A percentile compares a stretch with the other conserved stretches of the same genome.
Evolutionary conservation across 2,797 vertebrate species (phyloP).

Genomic region (Otolemur crassicaudatus): DNA sequence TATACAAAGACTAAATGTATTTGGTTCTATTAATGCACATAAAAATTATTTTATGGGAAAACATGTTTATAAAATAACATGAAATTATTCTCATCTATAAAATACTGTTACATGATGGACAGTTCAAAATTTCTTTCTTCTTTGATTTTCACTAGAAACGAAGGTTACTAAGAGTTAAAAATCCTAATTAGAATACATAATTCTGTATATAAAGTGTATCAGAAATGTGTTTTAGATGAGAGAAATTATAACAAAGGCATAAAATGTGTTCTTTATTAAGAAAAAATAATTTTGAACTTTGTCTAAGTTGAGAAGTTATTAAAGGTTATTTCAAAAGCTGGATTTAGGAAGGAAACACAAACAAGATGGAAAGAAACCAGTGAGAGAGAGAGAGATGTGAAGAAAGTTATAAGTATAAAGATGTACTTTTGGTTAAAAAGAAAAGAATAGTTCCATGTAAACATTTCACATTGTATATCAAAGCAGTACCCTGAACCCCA

Average conservation of each 20-base stretch:
- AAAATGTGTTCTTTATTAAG: neutral
- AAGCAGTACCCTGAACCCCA: too few species aligned
- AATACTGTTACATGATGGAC: neutral
- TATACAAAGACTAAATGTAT: neutral
- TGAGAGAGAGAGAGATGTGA: neutral
- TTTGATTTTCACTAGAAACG: neutral
- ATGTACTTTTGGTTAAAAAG: neutral
- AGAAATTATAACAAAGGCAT: neutral
- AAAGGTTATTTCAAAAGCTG: neutral
- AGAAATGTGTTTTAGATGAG: neutral
- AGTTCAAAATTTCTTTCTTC: neutral
- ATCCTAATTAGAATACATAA: neutral
- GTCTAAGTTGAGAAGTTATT: neutral
- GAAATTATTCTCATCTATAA: neutral
- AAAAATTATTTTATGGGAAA: neutral
- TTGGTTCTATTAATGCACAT: neutral
- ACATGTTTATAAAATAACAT: neutral
- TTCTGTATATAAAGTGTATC: neutral
- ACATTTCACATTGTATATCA: too few species aligned
- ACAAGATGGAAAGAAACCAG: neutral
- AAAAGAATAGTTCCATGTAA: too few species aligned
- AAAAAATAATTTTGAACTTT: neutral
- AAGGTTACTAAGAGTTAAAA: neutral
- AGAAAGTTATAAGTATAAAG: neutral
- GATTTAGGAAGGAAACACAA: neutral